Evolutionary conservation across 2,888 invertebrate genomes (phyloP), one percentile per base, ranked within the genome.

Genomic region (Subacronicta megacephala): DNA sequence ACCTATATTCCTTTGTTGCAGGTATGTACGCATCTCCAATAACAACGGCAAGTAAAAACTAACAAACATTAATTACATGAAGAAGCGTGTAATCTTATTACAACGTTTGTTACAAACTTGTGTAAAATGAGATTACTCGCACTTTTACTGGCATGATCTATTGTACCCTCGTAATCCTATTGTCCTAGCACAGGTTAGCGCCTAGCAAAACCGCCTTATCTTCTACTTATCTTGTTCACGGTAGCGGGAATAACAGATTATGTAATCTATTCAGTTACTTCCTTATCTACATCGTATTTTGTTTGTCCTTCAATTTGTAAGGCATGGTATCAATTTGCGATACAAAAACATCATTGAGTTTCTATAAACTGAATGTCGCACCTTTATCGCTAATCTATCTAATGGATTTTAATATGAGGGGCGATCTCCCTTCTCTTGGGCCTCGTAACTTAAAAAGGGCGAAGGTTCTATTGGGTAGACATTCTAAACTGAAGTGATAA

Each of bases 31-130:
- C 78, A 71, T 83, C 80, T 84, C 83, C 69, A 74, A 82, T 87
- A 80, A 61, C 81, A 53, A 36, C 58, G 68, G 64, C 65, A 63
- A 72, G 66, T 75, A 70, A 49, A 52, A 70, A 37, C n/a, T 40
- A 57, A 35, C 31, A 54, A 29, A 53, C 55, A 79, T 80, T 62
- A 69, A 72, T 75, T 62, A 71, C 65, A 60, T 41, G 64, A 72
- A 78, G 78, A 77, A 71, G 72, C 77, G 56, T 77, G 85, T 92
- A 92, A 93, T 92, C 92, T 87, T 85, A 78, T 93, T 90, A 92
- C 79, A 76, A 53, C 68, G 62, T 78, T 84, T 83, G 80, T 83
- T 78, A 78, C 74, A 75, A 77, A 77, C 72, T 83, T 55, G 72
- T 81, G 84, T 87, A 85, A 90, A 89, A 89, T 62, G 84, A 90